Evolutionary conservation across 2,888 invertebrate genomes (phyloP).

Genomic region (Tridacna gigas): DNA sequence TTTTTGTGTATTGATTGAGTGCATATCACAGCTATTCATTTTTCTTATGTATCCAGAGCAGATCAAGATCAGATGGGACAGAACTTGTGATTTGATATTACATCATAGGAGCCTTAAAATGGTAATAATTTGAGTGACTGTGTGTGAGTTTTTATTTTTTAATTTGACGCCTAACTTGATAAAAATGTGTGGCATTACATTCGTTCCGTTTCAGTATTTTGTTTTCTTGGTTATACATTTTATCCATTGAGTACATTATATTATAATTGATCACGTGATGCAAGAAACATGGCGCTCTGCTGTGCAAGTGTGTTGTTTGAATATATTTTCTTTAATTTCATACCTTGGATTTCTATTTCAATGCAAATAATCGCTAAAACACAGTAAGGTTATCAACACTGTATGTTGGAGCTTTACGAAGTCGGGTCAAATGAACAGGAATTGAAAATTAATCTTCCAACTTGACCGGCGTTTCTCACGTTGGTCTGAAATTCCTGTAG

Average conservation of each 20-base stretch:
- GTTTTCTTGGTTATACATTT: neutral
- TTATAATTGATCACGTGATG: constrained; percentile 67
- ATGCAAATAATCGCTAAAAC: neutral
- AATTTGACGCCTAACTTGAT: neutral
- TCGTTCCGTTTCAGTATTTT: neutral
- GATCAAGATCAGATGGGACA: too few species aligned
- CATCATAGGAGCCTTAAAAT: too few species aligned
- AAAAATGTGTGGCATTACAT: neutral
- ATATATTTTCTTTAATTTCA: neutral
- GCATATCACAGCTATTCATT: too few species aligned
- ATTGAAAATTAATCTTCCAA: neutral
- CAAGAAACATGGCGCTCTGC: constrained; percentile 81
- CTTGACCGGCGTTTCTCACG: neutral
- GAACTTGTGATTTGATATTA: too few species aligned
- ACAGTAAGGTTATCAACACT: neutral
- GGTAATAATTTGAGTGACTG: neutral
- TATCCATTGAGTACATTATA: neutral
- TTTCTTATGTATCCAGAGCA: too few species aligned
- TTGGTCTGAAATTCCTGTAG: neutral
- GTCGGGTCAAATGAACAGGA: neutral
- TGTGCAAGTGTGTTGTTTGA: constrained; percentile 59
- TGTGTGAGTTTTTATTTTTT: neutral
- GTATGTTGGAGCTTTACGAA: neutral
- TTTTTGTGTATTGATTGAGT: too few species aligned
- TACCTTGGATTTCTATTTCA: neutral